Evolutionary conservation across 2,797 vertebrate genomes (phyloP).

Genomic region (Notamacropus eugenii): DNA sequence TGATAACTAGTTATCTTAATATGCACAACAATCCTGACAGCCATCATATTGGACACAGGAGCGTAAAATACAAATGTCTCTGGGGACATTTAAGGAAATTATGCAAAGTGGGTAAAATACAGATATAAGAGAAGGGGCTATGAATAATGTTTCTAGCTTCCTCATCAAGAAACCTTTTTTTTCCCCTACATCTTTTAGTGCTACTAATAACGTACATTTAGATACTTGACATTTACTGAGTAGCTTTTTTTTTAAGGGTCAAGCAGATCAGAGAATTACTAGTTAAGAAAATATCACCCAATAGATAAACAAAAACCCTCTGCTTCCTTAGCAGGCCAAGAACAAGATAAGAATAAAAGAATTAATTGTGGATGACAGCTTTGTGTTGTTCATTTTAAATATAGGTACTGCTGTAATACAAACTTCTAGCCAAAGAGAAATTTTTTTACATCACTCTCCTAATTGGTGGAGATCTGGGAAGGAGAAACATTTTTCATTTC

Average conservation of each 20-base stretch:
- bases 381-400: background rate
- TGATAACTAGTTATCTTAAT: background rate
- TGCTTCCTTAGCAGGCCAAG: background rate
- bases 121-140: background rate
- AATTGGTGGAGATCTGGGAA: background rate
- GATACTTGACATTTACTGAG: background rate
- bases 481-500: background rate
- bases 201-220: background rate
- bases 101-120: background rate
- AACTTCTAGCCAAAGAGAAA: background rate
- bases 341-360: background rate
- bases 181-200: conserved; percentile 3
- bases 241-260: background rate
- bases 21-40: background rate
- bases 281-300: background rate
- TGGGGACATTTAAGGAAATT: background rate
- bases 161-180: background rate
- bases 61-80: background rate
- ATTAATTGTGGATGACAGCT: background rate
- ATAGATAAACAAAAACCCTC: background rate
- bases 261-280: background rate
- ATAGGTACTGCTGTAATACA: background rate
- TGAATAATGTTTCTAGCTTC: background rate
- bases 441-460: background rate
- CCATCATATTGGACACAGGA: background rate